Conservation (phyloP, 2,113 vertebrate genomes). For the Gymnorhina tibicen region DNA sequence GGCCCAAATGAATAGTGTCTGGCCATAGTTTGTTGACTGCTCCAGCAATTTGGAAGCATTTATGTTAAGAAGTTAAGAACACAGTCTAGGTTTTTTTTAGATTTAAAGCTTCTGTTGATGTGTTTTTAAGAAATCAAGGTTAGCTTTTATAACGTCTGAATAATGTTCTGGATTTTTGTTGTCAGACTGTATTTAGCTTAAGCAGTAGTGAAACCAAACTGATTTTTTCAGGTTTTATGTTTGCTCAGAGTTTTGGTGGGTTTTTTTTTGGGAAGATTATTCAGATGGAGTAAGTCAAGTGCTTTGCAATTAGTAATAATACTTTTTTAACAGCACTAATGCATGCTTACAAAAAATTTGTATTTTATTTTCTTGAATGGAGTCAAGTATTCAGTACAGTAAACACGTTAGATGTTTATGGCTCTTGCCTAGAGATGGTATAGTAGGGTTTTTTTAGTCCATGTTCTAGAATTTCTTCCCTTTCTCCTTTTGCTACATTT, state of each 20-base stretch:
- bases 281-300: neutral
- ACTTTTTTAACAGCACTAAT: neutral
- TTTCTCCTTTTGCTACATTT: neutral
- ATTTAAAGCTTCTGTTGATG: neutral
- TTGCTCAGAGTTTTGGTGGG: neutral
- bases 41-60: neutral
- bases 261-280: neutral
- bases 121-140: neutral
- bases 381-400: neutral
- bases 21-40: neutral
- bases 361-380: neutral
- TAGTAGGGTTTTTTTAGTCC: neutral
- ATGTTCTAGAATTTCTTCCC: neutral
- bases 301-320: neutral
- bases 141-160: neutral
- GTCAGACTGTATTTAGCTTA: neutral
- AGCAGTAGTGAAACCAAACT: neutral
- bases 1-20: neutral
- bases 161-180: neutral
- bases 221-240: neutral
- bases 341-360: neutral
- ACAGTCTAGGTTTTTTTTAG: neutral
- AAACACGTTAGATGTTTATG: neutral
- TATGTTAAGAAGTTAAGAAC: neutral
- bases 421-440: neutral